phyloP scores from a whole-genome alignment of 2,888 invertebrate species.

The Encarsia formosa region DNA sequence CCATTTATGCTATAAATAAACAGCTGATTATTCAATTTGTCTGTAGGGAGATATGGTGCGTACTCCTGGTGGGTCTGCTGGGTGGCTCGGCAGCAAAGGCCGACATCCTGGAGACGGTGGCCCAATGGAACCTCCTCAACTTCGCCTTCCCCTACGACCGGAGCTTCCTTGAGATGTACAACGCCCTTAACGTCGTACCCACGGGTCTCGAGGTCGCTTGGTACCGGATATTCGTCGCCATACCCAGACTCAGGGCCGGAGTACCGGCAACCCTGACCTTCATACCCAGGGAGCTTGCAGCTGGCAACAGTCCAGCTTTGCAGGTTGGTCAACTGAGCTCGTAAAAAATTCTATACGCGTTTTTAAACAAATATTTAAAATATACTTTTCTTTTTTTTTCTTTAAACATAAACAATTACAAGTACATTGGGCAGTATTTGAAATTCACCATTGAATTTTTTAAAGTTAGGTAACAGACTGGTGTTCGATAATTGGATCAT shows the following conservation, averaged over 20 bases:
- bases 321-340: slow-evolving; percentile 51
- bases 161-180: slow-evolving; percentile 51
- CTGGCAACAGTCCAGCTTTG: slow-evolving; percentile 66
- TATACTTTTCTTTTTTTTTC: background rate
- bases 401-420: background rate
- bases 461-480: too few species aligned
- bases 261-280: slow-evolving; percentile 72
- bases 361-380: background rate
- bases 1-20: too few species aligned
- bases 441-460: too few species aligned
- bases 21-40: too few species aligned
- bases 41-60: too few species aligned
- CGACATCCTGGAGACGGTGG: slow-evolving; percentile 47
- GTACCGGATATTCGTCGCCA: slow-evolving; percentile 71
- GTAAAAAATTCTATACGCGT: background rate
- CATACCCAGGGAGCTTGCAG: slow-evolving; percentile 62
- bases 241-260: slow-evolving; percentile 70
- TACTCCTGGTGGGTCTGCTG: slow-evolving; percentile 5
- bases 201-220: slow-evolving; percentile 72
- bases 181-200: slow-evolving; percentile 70
- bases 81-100: background rate
- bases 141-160: slow-evolving; percentile 49
- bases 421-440: too few species aligned
- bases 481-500: too few species aligned
- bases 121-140: slow-evolving; percentile 51